Conservation (phyloP, 2,888 invertebrate genomes). For the Ariolimax columbianus region DNA sequence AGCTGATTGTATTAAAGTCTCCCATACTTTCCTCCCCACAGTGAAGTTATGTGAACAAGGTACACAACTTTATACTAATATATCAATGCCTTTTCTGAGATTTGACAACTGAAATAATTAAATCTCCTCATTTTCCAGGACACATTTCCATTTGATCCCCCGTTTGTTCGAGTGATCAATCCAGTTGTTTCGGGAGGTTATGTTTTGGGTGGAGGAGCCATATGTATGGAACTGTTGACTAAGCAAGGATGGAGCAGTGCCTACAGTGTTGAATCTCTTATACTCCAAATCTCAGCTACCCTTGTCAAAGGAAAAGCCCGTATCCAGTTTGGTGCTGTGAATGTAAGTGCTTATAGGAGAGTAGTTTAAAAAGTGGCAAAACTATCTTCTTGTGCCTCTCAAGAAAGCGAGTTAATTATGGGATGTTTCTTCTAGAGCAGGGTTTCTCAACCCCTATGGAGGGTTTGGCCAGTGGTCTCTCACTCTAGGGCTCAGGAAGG, state of each 20-base stretch:
- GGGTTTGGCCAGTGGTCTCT: too few relatives aligned
- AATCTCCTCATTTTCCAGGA: conserved; percentile 82
- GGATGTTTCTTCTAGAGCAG: too few relatives aligned
- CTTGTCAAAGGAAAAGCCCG: conserved; percentile 97
- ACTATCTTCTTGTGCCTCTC: too few relatives aligned
- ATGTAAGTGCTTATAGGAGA: conserved; percentile 81
- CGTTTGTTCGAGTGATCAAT: conserved; percentile 97
- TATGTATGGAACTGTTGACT: conserved; percentile 99
- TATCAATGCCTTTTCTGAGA: neutral
- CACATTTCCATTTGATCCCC: conserved; percentile 98
- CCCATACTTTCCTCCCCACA: too few relatives aligned
- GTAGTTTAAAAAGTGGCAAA: too few relatives aligned
- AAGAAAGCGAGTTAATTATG: too few relatives aligned
- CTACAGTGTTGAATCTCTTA: conserved; percentile 98
- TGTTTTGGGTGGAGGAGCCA: conserved; percentile 94
- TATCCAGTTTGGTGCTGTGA: conserved; percentile 96
- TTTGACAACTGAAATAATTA: neutral
- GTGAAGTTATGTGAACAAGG: too few relatives aligned
- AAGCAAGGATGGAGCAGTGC: conserved; percentile 99
- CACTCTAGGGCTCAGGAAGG: too few relatives aligned
- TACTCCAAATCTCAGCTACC: conserved; percentile 99
- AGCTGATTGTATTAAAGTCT: too few relatives aligned
- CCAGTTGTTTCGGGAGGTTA: conserved; percentile 98
- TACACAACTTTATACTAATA: neutral
- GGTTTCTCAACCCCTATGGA: too few relatives aligned